phyloP scores from a whole-genome alignment of 2,888 invertebrate genomes.

The Aporophyla lueneburgensis region DNA sequence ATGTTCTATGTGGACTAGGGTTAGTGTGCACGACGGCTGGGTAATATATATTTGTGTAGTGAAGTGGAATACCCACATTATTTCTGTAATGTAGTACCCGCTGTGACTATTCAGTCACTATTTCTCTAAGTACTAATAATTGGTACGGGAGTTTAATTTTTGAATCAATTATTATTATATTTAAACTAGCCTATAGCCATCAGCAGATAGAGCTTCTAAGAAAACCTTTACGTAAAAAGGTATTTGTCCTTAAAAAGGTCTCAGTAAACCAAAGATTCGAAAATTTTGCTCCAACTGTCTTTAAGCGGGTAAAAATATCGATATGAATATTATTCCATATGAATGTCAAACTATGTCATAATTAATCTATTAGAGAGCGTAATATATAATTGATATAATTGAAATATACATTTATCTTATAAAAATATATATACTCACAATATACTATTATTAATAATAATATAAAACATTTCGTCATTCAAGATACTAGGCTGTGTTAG shows the following conservation, averaged over 20 bases:
- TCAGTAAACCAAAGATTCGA: not conserved
- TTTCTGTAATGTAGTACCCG: constrained; percentile 32
- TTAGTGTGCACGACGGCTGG: constrained; percentile 78
- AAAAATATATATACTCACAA: constrained; percentile 48
- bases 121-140: not conserved
- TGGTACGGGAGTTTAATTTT: constrained; percentile 11
- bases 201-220: not conserved
- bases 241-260: constrained; percentile 27
- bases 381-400: constrained; percentile 50
- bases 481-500: constrained; percentile 82
- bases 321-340: constrained; percentile 50
- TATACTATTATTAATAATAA: constrained; percentile 41
- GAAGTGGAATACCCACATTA: constrained; percentile 33
- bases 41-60: constrained; percentile 70
- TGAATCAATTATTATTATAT: constrained; percentile 22
- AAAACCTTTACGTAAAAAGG: not conserved
- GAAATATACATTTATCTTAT: constrained; percentile 68
- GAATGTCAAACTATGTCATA: constrained; percentile 55
- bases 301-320: constrained; percentile 43
- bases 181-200: not conserved
- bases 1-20: constrained; percentile 73
- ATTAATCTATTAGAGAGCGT: constrained; percentile 53
- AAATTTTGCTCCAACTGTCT: constrained; percentile 7
- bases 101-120: constrained; percentile 5
- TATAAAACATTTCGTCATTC: constrained; percentile 62